These are phyloP conservation scores for Macrostomum lignano DNA, from an alignment of 1,140 invertebrate genomes.

Conservation along the genomic window DNA sequence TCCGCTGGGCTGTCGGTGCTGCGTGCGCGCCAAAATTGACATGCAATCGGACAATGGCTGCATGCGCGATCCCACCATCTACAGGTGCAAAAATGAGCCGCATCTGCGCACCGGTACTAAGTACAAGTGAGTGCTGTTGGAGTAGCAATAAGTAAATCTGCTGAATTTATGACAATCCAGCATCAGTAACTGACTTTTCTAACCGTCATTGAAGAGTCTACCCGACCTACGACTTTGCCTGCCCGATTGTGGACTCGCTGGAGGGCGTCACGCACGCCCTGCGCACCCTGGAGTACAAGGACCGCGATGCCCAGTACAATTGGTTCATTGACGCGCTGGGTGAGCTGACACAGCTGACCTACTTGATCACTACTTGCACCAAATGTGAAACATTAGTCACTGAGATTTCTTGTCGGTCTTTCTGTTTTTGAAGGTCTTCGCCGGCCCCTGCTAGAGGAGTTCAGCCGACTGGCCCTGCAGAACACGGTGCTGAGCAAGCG, in stretches of 20 bases:
- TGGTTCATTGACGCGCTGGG: constrained; percentile 37
- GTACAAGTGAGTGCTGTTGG: constrained; percentile 47
- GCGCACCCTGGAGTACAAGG: constrained; percentile 89
- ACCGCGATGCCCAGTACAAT: constrained; percentile 83
- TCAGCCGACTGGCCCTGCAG: constrained; percentile 75
- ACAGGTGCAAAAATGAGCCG: constrained; percentile 74
- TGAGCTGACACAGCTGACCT: constrained; percentile 6
- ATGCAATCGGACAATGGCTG: constrained; percentile 85
- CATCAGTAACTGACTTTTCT: background rate
- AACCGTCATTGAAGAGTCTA: constrained; percentile 66
- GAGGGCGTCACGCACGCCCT: constrained; percentile 88
- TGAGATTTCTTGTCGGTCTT: constrained; percentile 20
- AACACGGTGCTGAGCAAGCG: constrained; percentile 87
- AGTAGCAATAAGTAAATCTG: no score
- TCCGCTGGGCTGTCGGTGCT: constrained; percentile 47
- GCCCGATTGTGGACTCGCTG: constrained; percentile 84
- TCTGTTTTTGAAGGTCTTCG: constrained; percentile 52
- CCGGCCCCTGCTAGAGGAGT: constrained; percentile 77
- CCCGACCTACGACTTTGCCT: constrained; percentile 97
- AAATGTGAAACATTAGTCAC: background rate
- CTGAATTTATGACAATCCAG: background rate
- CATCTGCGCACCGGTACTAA: constrained; percentile 71
- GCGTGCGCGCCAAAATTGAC: constrained; percentile 84
- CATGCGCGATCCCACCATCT: constrained; percentile 92
- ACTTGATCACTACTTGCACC: background rate